Evolutionary conservation across 2,797 vertebrate genomes (phyloP), one percentile per base, ranked within the genome.

Genomic region (Merluccius polli): DNA sequence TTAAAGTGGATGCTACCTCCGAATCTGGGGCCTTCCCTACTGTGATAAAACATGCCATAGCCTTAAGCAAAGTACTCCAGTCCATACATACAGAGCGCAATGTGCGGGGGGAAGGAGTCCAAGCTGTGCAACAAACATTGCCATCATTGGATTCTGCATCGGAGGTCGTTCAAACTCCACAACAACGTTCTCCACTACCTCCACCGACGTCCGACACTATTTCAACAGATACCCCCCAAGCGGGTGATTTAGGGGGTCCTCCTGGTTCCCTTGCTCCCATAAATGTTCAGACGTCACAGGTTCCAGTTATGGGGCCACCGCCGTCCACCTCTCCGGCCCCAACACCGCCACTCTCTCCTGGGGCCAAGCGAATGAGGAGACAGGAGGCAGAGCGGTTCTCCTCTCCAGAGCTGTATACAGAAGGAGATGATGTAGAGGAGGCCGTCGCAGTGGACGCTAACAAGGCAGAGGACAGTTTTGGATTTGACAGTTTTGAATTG

Each of bases 401-500:
- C 9, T 93, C 92, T 38, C 92, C 92, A 0, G 91, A 92, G 76
- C 83, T 93, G 71, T 93, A 91, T 0, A 72, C 68, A 21, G 83
- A 72, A 33, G 73, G 77, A 21, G 35, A 33, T 36, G 77, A 82
- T 1, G 80, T 81, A 27, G 82, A 81, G 9, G 59, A 27, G 59
- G 59, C 59, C 9, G 3, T 16, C 0, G 75, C 72, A 5, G 81
- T n/a, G 41, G 59, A 32, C 0, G 41, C 24, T 15, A 77, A 76
- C 72, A 81, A 2, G 68, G 78, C 70, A 30, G 89, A 88, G 75
- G 94, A 92, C 78, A 94, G 91, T 78, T 98, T 98, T 85, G 95
- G 95, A 12, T 27, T 3, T 72, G 95, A 98, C 82, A 99, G 96
- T 87, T 96, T 99, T 81, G 95, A 95, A 83, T 84, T 98, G 83